phyloP scores from a whole-genome alignment of 2,888 invertebrate species.

The Rugalucina vietnamica region DNA sequence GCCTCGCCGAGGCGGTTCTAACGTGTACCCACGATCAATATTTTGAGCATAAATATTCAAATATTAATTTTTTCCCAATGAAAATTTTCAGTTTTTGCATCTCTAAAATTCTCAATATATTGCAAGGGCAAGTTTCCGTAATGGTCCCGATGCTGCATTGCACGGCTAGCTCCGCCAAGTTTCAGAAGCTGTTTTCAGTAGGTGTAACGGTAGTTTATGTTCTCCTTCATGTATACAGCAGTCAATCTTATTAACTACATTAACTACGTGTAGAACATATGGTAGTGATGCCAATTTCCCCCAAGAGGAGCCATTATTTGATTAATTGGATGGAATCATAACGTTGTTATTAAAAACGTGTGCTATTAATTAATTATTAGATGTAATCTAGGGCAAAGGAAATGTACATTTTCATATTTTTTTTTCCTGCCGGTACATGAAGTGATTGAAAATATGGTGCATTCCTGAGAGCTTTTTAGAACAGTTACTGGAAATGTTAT shows the following conservation, averaged over 20 bases:
- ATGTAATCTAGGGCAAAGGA: neutral
- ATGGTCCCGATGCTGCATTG: no score
- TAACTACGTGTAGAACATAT: neutral
- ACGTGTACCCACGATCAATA: no score
- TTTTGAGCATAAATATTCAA: no score
- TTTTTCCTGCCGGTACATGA: no score
- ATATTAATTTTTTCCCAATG: no score
- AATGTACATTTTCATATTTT: conserved; percentile 6
- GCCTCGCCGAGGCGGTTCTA: no score
- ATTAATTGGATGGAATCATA: neutral
- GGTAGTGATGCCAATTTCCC: neutral
- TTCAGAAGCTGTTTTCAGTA: conserved; percentile 2
- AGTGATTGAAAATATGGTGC: no score
- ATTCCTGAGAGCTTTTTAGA: no score
- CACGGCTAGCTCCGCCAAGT: conserved; percentile 1
- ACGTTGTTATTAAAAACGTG: neutral
- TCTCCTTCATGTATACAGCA: neutral
- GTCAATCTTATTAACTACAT: neutral
- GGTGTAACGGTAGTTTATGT: neutral
- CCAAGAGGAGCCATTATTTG: neutral
- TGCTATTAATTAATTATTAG: neutral
- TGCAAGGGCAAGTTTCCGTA: no score
- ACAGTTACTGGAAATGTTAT: no score
- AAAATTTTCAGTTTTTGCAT: no score
- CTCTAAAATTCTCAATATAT: no score